phyloP scores from a whole-genome alignment of 2,113 vertebrate genomes.

The Mobula hypostoma region DNA sequence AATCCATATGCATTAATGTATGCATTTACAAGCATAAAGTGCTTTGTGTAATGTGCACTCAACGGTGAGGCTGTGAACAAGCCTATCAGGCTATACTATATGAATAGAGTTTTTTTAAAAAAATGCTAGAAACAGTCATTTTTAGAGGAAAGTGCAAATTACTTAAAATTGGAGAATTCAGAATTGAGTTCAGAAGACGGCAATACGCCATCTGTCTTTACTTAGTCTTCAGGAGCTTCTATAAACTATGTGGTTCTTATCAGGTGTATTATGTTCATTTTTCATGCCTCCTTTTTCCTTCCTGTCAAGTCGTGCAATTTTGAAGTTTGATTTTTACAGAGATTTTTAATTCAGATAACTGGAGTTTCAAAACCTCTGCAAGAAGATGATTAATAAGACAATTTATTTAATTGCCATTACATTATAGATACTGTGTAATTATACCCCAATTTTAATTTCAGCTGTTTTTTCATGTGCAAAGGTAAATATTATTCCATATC shows the following conservation, averaged over 20 bases:
- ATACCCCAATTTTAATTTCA: background rate
- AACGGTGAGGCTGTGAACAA: too few species aligned
- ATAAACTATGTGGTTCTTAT: background rate
- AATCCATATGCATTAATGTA: too few species aligned
- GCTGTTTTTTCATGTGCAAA: background rate
- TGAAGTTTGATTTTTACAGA: background rate
- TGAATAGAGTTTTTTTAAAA: too few species aligned
- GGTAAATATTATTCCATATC: background rate
- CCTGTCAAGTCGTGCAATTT: background rate
- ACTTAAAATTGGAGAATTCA: too few species aligned
- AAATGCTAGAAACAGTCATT: too few species aligned
- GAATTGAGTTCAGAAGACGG: too few species aligned
- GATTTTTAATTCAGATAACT: background rate
- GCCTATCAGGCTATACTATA: too few species aligned
- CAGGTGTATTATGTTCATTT: background rate
- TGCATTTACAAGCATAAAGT: too few species aligned
- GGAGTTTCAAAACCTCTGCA: background rate
- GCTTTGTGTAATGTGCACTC: too few species aligned
- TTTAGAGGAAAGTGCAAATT: too few species aligned
- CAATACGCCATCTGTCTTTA: background rate
- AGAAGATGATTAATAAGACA: background rate
- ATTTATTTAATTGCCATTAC: background rate
- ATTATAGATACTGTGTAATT: background rate
- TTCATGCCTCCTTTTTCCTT: background rate
- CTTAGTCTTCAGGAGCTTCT: too few species aligned